phyloP scores from a whole-genome alignment of 2,888 invertebrate species.

The Ecliptopera silaceata region DNA sequence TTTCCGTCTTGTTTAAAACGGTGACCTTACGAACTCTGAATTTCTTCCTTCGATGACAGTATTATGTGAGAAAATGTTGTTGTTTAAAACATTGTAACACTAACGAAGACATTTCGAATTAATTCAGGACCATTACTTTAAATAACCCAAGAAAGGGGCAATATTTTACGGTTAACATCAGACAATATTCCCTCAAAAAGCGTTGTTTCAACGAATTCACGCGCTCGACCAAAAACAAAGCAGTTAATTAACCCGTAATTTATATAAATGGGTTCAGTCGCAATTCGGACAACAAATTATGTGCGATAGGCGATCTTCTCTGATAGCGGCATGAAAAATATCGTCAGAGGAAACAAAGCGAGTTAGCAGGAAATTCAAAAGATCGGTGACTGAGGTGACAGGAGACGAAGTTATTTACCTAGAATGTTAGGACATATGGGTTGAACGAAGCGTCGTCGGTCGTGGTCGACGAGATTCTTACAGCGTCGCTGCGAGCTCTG shows the following conservation, averaged over 20 bases:
- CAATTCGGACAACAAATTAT: slow-evolving; percentile 70
- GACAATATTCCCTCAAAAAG: slow-evolving; percentile 55
- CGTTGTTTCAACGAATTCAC: slow-evolving; percentile 64
- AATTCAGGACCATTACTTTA: slow-evolving; percentile 33
- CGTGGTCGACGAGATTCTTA: slow-evolving; percentile 37
- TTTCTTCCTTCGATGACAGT: slow-evolving; percentile 8
- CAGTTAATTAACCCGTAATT: slow-evolving; percentile 74
- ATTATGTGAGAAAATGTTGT: slow-evolving; percentile 19
- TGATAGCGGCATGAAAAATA: slow-evolving; percentile 45
- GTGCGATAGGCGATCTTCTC: slow-evolving; percentile 63
- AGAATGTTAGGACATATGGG: slow-evolving; percentile 38
- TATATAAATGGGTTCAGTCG: slow-evolving; percentile 68
- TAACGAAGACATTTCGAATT: slow-evolving; percentile 32
- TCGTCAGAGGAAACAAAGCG: slow-evolving; percentile 46
- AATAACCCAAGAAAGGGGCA: slow-evolving; percentile 39
- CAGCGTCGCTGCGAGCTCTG: slow-evolving; percentile 43
- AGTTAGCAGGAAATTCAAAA: slow-evolving; percentile 36
- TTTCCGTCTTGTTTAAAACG: slow-evolving; percentile 6
- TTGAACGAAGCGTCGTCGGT: slow-evolving; percentile 29
- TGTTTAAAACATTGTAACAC: slow-evolving; percentile 14
- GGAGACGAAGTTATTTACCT: slow-evolving; percentile 48
- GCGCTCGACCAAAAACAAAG: slow-evolving; percentile 64
- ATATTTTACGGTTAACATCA: slow-evolving; percentile 58
- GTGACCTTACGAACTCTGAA: not conserved
- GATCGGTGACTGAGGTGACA: slow-evolving; percentile 37